phyloP scores from a whole-genome alignment of 1,140 invertebrate genomes.

The Paramacrobiotus metropolitanus region DNA sequence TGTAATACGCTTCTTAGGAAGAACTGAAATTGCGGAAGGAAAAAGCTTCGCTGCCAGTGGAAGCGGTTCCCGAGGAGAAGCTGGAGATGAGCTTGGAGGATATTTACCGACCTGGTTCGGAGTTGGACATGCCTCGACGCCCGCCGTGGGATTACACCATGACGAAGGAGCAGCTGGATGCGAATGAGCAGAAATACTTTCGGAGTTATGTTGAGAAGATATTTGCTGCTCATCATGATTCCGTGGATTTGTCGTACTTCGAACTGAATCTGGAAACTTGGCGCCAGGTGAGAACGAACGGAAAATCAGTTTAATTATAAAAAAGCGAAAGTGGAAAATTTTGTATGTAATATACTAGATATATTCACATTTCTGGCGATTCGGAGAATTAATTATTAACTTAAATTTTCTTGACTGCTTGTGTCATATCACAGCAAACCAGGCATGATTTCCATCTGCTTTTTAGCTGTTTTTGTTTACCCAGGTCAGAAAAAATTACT shows the following conservation, averaged over 20 bases:
- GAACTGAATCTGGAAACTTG: constrained; percentile 78
- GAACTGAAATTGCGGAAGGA: constrained; percentile 22
- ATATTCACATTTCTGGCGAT: too few species aligned
- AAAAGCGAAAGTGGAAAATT: too few species aligned
- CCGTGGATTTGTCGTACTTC: constrained; percentile 40
- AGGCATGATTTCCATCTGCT: too few species aligned
- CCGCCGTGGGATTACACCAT: constrained; percentile 24
- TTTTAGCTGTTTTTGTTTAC: too few species aligned
- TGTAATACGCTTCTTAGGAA: constrained; percentile 12
- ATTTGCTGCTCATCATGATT: constrained; percentile 22
- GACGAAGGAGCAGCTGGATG: constrained; percentile 20
- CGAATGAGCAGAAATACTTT: constrained; percentile 20
- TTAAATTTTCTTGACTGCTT: too few species aligned
- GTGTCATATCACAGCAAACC: too few species aligned
- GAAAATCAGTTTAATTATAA: not conserved
- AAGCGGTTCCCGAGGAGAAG: constrained; percentile 14
- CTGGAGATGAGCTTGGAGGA: constrained; percentile 22
- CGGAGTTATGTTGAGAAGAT: constrained; percentile 35
- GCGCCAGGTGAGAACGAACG: constrained; percentile 36
- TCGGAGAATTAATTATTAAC: too few species aligned
- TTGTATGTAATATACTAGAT: too few species aligned
- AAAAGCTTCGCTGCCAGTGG: constrained; percentile 16
- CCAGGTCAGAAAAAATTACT: too few species aligned
- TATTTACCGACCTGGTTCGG: constrained; percentile 18
- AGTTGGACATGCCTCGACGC: constrained; percentile 26